Conservation (phyloP, 2,113 vertebrate genomes). For the Periophthalmus modestus region DNA sequence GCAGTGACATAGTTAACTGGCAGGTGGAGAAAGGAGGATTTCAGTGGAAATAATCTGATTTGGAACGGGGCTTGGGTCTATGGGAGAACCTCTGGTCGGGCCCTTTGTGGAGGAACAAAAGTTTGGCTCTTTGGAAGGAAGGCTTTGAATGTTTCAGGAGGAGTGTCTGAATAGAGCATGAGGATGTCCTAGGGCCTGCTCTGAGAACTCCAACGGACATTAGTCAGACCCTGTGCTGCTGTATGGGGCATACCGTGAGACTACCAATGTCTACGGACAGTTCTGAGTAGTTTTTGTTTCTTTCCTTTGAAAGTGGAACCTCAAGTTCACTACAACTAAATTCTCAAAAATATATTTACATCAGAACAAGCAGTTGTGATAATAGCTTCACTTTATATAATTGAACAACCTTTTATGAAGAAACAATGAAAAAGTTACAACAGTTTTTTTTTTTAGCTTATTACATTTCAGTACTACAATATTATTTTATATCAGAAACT, state of each 20-base stretch:
- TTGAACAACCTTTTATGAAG: background rate
- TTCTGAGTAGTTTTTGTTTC: slow-evolving; percentile 11
- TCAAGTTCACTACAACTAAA: slow-evolving; percentile 33
- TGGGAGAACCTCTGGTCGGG: slow-evolving; percentile 78
- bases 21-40: slow-evolving; percentile 90
- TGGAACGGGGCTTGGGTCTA: slow-evolving; percentile 80
- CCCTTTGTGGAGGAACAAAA: slow-evolving; percentile 83
- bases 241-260: slow-evolving; percentile 30
- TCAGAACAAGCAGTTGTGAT: background rate
- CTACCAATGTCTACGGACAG: slow-evolving; percentile 16
- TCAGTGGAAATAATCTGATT: slow-evolving; percentile 96
- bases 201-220: slow-evolving; percentile 66
- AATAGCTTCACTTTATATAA: background rate
- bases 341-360: background rate
- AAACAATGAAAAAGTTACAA: background rate
- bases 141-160: slow-evolving; percentile 78
- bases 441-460: background rate
- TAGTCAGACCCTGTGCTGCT: slow-evolving; percentile 58
- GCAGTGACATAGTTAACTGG: slow-evolving; percentile 90
- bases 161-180: slow-evolving; percentile 70
- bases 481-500: slow-evolving; percentile 8
- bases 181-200: slow-evolving; percentile 69
- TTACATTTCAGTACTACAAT: background rate
- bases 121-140: slow-evolving; percentile 77
- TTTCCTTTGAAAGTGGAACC: slow-evolving; percentile 3